phyloP scores from a whole-genome alignment of 2,797 vertebrate species.

The Nyctibius grandis region DNA sequence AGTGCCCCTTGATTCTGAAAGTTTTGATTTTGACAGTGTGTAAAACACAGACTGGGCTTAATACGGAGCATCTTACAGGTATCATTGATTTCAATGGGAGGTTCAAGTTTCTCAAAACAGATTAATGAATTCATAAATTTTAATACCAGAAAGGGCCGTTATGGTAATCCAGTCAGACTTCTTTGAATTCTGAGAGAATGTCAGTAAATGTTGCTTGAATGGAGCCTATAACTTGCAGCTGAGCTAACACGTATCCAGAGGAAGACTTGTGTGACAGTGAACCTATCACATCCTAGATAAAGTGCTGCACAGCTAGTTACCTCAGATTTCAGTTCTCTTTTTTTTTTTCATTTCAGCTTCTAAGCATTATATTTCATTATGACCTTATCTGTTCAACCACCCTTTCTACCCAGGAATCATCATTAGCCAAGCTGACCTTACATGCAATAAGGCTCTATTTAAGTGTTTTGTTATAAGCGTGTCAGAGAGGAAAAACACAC shows the following conservation, averaged over 20 bases:
- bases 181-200: background rate
- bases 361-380: background rate
- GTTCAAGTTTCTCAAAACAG: background rate
- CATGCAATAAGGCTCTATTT: background rate
- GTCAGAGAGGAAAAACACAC: background rate
- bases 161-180: background rate
- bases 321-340: background rate
- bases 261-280: background rate
- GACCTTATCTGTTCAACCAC: background rate
- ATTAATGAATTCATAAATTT: background rate
- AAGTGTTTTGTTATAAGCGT: background rate
- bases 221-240: background rate
- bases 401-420: background rate
- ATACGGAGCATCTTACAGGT: background rate
- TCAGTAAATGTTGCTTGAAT: background rate
- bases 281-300: background rate
- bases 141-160: background rate
- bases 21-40: background rate
- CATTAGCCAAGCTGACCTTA: background rate
- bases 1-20: background rate
- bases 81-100: background rate
- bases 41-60: background rate
- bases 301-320: background rate
- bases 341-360: background rate
- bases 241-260: background rate